phyloP scores from a whole-genome alignment of 2,888 invertebrate genomes.

The Ditylenchus weischeri region DNA sequence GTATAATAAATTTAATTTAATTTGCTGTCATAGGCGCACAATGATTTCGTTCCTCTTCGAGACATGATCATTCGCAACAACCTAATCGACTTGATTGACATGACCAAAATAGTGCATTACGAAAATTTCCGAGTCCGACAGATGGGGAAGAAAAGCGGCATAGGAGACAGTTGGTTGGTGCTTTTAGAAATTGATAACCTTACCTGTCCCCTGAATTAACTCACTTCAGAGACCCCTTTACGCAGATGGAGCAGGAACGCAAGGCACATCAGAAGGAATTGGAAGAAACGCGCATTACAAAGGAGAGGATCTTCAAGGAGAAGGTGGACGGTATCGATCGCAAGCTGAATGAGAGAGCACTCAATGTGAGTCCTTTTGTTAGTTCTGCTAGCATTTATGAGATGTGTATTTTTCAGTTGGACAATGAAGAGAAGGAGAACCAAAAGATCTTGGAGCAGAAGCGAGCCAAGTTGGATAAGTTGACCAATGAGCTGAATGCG shows the following conservation, averaged over 20 bases:
- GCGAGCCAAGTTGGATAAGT: conserved; percentile 23
- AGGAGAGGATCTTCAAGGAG: conserved; percentile 80
- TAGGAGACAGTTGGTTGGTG: conserved; percentile 33
- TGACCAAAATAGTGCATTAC: conserved; percentile 83
- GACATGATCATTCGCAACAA: conserved; percentile 75
- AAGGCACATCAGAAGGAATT: conserved; percentile 66
- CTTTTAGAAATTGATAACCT: conserved; percentile 2
- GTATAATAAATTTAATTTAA: no score
- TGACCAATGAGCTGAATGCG: conserved; percentile 26
- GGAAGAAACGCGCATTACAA: conserved; percentile 87
- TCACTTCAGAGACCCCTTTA: conserved; percentile 81
- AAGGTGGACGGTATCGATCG: conserved; percentile 99
- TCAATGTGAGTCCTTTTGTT: conserved; percentile 25
- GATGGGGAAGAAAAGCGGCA: conserved; percentile 44
- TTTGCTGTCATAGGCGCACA: conserved; percentile 66
- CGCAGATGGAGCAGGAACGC: conserved; percentile 97
- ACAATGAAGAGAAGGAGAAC: conserved; percentile 32
- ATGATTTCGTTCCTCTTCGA: conserved; percentile 93
- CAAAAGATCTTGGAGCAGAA: conserved; percentile 31
- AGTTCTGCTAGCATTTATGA: not conserved
- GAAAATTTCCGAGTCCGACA: conserved; percentile 82
- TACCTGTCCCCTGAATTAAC: no score
- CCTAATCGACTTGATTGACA: conserved; percentile 53
- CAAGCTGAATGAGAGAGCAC: conserved; percentile 28
- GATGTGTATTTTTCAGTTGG: conserved; percentile 21